Conservation (phyloP, 2,888 invertebrate species). For the Plebejus argus region DNA sequence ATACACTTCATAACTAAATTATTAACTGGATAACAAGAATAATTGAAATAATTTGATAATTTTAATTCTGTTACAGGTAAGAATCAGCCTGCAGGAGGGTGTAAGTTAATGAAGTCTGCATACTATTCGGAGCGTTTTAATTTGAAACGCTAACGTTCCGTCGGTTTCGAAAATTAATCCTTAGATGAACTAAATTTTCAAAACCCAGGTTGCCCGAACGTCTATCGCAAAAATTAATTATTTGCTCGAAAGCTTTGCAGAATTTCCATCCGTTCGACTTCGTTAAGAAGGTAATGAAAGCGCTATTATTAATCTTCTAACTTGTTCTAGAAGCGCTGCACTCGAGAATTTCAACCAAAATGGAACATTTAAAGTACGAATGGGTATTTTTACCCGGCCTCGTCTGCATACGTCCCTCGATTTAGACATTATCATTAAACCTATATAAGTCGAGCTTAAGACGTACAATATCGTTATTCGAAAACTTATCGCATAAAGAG, state of each 20-base stretch:
- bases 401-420: constrained; percentile 34
- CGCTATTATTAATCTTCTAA: constrained; percentile 62
- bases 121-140: neutral
- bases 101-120: neutral
- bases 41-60: neutral
- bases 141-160: neutral
- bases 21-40: neutral
- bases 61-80: constrained; percentile 32
- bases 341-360: constrained; percentile 48
- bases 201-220: constrained; percentile 42
- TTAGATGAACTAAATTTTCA: neutral
- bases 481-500: neutral
- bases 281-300: constrained; percentile 69
- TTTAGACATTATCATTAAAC: constrained; percentile 27
- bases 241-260: constrained; percentile 58
- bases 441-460: neutral
- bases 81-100: neutral
- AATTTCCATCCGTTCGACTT: constrained; percentile 70
- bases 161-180: neutral
- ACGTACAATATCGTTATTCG: constrained; percentile 1
- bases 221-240: constrained; percentile 59
- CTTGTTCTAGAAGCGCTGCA: constrained; percentile 44
- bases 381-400: constrained; percentile 45
- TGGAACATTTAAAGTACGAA: constrained; percentile 46
- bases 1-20: neutral